Evolutionary conservation across 2,113 vertebrate genomes (phyloP).

Genomic region (Sebastes fasciatus): DNA sequence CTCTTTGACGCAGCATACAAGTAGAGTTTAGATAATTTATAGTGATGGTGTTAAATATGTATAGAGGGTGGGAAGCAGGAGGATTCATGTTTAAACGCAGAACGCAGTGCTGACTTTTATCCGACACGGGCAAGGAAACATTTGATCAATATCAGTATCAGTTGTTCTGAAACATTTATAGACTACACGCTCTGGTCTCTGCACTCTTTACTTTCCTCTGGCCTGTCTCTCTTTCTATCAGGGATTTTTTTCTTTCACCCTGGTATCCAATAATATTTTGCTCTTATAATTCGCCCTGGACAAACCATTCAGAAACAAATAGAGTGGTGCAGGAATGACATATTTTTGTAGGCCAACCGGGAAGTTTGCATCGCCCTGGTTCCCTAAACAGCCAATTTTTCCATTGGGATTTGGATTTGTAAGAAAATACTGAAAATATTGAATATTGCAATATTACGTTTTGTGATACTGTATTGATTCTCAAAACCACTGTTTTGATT

Average conservation of each 20-base stretch:
- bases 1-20: neutral
- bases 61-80: neutral
- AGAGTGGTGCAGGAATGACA: too few relatives aligned
- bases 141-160: constrained; percentile 53
- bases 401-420: too few relatives aligned
- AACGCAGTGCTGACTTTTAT: constrained; percentile 14
- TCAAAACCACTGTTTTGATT: too few relatives aligned
- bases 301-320: constrained; percentile 29
- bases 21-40: constrained; percentile 14
- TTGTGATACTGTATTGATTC: too few relatives aligned
- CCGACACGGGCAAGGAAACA: constrained; percentile 25
- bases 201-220: neutral
- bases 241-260: neutral
- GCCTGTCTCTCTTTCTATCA: constrained; percentile 1
- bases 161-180: constrained; percentile 45
- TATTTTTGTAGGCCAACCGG: too few relatives aligned
- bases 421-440: too few relatives aligned
- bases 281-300: constrained; percentile 16
- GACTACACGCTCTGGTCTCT: neutral
- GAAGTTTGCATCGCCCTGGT: too few relatives aligned
- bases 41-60: neutral
- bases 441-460: too few relatives aligned
- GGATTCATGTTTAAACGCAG: constrained; percentile 14
- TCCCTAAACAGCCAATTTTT: too few relatives aligned
- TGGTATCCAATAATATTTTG: constrained; percentile 10